phyloP scores from a whole-genome alignment of 1,140 invertebrate genomes.

The Saccostrea glomerata region DNA sequence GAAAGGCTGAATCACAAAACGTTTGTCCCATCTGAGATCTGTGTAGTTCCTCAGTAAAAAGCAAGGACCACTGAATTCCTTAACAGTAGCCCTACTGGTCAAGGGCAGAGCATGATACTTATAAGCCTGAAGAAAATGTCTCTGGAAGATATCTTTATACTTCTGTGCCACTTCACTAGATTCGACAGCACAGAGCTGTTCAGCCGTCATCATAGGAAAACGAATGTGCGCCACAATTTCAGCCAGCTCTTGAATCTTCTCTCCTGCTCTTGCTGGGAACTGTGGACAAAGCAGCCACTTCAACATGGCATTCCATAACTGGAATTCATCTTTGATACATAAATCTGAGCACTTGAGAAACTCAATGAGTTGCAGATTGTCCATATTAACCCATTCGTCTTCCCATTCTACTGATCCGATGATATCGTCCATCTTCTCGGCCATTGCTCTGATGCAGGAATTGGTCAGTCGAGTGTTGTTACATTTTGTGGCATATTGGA shows the following conservation, averaged over 20 bases:
- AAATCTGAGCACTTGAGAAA: conserved; percentile 79
- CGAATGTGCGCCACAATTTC: conserved; percentile 71
- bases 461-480: conserved; percentile 74
- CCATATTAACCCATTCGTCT: conserved; percentile 78
- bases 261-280: conserved; percentile 70
- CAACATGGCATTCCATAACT: conserved; percentile 72
- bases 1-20: conserved; percentile 75
- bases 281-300: conserved; percentile 73
- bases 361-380: conserved; percentile 79
- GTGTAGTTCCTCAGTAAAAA: conserved; percentile 79
- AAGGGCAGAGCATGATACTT: conserved; percentile 79
- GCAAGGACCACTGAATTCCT: conserved; percentile 73
- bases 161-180: conserved; percentile 68
- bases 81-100: conserved; percentile 71
- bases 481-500: conserved; percentile 80
- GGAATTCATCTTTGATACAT: conserved; percentile 74
- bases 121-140: conserved; percentile 78
- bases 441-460: conserved; percentile 76
- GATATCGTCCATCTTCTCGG: conserved; percentile 78
- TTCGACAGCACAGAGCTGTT: conserved; percentile 78
- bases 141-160: conserved; percentile 74
- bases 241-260: conserved; percentile 70
- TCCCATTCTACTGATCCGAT: conserved; percentile 78
- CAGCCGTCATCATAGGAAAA: conserved; percentile 80
- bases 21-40: conserved; percentile 79